These are phyloP conservation scores for Peromyscus nudipes DNA, from an alignment of 2,797 vertebrate genomes.

Conservation along the genomic window DNA sequence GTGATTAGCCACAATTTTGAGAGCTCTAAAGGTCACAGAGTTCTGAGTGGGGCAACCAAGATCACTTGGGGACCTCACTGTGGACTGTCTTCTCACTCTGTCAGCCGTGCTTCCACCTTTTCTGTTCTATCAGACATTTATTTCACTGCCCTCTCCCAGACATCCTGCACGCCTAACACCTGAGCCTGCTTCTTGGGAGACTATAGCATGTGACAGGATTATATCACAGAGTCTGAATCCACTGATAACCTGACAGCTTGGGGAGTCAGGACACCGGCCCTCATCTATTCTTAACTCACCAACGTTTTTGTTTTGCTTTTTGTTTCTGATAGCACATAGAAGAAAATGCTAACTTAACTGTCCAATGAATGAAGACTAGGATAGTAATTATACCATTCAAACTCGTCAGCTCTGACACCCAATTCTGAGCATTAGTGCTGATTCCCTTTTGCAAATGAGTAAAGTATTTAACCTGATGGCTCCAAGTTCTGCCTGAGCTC, in stretches of 20 bases:
- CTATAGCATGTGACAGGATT: neutral
- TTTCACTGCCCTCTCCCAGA: neutral
- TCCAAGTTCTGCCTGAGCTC: neutral
- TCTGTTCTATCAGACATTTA: neutral
- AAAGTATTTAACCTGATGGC: neutral
- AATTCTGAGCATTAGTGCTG: neutral
- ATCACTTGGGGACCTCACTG: neutral
- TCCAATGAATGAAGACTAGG: neutral
- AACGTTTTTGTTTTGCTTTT: neutral
- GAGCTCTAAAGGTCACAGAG: neutral
- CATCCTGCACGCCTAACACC: neutral
- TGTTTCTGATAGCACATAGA: neutral
- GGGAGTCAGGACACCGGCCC: neutral
- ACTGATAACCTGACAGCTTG: neutral
- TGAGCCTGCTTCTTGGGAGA: neutral
- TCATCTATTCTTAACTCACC: neutral
- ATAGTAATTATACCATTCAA: neutral
- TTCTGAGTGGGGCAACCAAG: neutral
- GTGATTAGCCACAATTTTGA: neutral
- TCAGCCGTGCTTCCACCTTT: neutral
- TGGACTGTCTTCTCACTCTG: neutral
- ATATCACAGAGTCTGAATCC: neutral
- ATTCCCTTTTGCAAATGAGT: constrained; percentile 25
- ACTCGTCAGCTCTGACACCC: neutral
- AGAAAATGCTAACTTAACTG: neutral